phyloP scores from a whole-genome alignment of 1,140 invertebrate species.

The Danaus melanippus region DNA sequence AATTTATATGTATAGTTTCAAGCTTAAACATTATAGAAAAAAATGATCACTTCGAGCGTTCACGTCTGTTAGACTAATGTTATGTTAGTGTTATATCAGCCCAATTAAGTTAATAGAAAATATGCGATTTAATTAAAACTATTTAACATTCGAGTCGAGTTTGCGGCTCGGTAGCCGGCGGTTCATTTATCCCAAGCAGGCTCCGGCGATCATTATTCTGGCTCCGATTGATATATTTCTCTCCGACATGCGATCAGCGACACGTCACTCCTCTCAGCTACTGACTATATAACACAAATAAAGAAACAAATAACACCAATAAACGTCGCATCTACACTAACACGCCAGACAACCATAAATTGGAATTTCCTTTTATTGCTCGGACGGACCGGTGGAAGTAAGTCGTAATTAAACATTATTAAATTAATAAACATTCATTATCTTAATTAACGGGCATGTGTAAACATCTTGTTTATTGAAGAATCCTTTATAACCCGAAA shows the following conservation, averaged over 20 bases:
- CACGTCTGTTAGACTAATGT: no score
- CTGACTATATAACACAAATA: constrained; percentile 34
- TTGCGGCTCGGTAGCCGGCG: constrained; percentile 41
- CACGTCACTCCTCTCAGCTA: constrained; percentile 48
- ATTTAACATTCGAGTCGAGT: constrained; percentile 67
- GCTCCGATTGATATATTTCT: constrained; percentile 63
- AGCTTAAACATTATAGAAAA: no score
- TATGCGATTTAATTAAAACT: constrained; percentile 67
- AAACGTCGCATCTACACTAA: constrained; percentile 49
- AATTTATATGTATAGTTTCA: no score
- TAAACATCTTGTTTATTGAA: constrained; percentile 6
- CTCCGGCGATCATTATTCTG: constrained; percentile 54
- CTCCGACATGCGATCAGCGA: constrained; percentile 61
- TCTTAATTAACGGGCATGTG: constrained; percentile 13
- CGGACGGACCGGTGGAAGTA: constrained; percentile 41
- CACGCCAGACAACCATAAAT: constrained; percentile 48
- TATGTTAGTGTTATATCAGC: neutral
- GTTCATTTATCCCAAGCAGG: constrained; percentile 51
- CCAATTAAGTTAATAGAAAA: constrained; percentile 29
- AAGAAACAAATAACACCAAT: constrained; percentile 44
- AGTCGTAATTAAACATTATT: constrained; percentile 51
- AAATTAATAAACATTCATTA: constrained; percentile 37
- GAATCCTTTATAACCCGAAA: constrained; percentile 7
- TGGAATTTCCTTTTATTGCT: constrained; percentile 47
- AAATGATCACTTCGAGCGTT: no score